These are phyloP conservation scores for Pseudopipra pipra DNA, from an alignment of 2,113 vertebrate species.

Conservation along the genomic window DNA sequence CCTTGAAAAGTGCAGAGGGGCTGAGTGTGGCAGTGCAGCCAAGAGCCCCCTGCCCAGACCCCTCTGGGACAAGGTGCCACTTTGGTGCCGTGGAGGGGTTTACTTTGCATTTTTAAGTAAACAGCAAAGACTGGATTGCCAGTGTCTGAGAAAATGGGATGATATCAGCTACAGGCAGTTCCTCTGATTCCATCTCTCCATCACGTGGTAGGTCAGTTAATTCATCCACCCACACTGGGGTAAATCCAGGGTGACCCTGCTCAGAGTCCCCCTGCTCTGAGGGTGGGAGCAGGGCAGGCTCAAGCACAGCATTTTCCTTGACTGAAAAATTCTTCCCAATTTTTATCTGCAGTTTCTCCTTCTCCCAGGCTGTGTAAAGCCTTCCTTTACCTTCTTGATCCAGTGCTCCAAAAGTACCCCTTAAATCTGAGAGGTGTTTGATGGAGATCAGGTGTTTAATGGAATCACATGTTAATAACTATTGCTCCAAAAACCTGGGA, in stretches of 20 bases:
- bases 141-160: background rate
- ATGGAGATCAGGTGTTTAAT: background rate
- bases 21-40: background rate
- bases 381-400: background rate
- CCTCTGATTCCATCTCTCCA: background rate
- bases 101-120: background rate
- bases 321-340: background rate
- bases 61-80: background rate
- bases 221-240: background rate
- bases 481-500: background rate
- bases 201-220: background rate
- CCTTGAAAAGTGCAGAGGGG: background rate
- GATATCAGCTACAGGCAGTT: background rate
- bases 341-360: background rate
- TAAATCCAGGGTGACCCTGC: background rate
- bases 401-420: background rate
- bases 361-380: background rate
- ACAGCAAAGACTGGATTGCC: background rate
- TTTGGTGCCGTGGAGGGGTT: background rate
- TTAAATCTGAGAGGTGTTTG: background rate
- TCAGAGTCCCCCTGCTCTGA: background rate
- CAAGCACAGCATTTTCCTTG: background rate
- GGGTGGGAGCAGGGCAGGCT: background rate
- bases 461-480: background rate
- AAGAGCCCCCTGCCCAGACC: background rate